Conservation (phyloP, 2,797 vertebrate genomes). For the Karalla daura region DNA sequence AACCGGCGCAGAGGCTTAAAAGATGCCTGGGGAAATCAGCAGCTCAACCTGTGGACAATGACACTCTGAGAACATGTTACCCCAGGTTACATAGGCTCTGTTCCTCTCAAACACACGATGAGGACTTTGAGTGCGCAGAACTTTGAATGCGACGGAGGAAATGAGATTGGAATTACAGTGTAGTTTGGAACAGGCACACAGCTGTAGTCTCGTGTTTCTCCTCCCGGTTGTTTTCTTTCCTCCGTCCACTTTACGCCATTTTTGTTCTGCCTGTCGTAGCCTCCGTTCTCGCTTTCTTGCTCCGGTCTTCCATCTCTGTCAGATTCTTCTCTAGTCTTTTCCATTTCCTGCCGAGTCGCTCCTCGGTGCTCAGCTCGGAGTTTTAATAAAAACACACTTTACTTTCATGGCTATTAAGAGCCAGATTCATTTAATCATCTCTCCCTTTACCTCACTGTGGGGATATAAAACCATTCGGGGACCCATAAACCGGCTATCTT, state of each 20-base stretch:
- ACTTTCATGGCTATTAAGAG: conserved; percentile 53
- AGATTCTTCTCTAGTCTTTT: conserved; percentile 40
- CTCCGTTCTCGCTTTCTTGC: conserved; percentile 20
- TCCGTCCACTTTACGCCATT: conserved; percentile 5
- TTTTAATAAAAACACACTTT: conserved; percentile 68
- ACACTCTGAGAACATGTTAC: background rate
- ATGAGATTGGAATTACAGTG: background rate
- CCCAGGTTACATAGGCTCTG: background rate
- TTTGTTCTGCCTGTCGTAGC: conserved; percentile 12
- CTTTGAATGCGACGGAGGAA: background rate
- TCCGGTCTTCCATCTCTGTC: conserved; percentile 37
- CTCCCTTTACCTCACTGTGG: conserved; percentile 31
- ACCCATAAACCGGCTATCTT: conserved; percentile 22
- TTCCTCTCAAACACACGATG: background rate
- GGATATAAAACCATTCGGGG: conserved; percentile 39
- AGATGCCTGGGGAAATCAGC: background rate
- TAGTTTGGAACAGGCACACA: background rate
- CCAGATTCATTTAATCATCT: conserved; percentile 56
- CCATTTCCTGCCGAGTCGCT: conserved; percentile 55
- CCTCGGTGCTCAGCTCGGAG: conserved; percentile 32
- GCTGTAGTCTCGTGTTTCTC: conserved; percentile 11
- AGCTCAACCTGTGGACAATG: background rate
- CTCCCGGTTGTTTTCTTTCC: background rate
- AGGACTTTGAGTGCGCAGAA: background rate
- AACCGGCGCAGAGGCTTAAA: background rate